Evolutionary conservation across 1,140 invertebrate species (phyloP).

Genomic region (Halotydeus destructor): DNA sequence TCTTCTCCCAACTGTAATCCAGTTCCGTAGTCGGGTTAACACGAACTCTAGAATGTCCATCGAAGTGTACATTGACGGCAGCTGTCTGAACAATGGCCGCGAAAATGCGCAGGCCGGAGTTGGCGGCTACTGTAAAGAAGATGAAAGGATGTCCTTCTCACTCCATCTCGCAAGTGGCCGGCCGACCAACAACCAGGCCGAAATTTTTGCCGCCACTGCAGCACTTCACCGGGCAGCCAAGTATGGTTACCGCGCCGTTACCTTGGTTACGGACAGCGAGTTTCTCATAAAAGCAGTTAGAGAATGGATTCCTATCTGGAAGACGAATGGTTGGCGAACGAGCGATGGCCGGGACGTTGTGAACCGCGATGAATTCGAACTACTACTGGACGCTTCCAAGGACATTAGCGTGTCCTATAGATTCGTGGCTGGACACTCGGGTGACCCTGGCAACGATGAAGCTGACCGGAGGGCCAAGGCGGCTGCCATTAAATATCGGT

Average conservation of each 20-base stretch:
- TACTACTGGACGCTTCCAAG: slow-evolving; percentile 41
- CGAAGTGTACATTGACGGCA: slow-evolving; percentile 3
- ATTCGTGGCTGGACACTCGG: slow-evolving; percentile 50
- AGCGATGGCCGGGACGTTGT: slow-evolving; percentile 46
- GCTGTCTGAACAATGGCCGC: neutral
- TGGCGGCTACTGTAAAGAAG: slow-evolving; percentile 61
- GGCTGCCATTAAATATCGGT: no score
- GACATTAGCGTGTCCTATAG: slow-evolving; percentile 43
- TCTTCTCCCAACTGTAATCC: no score
- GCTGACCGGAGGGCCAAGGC: no score
- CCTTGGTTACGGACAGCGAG: slow-evolving; percentile 15
- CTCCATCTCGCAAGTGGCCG: slow-evolving; percentile 51
- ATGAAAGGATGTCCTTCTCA: slow-evolving; percentile 40
- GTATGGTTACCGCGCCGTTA: slow-evolving; percentile 28
- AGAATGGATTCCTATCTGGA: slow-evolving; percentile 41
- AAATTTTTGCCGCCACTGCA: slow-evolving; percentile 70
- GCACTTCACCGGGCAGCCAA: slow-evolving; percentile 50
- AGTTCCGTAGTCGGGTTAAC: no score
- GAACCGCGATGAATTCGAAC: slow-evolving; percentile 59
- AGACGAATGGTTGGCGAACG: slow-evolving; percentile 56
- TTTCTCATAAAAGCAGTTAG: slow-evolving; percentile 26
- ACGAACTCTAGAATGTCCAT: no score
- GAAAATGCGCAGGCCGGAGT: slow-evolving; percentile 58
- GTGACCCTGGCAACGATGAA: slow-evolving; percentile 65
- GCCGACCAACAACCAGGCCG: slow-evolving; percentile 88